These are phyloP conservation scores for Babylonia areolata DNA, from an alignment of 1,140 invertebrate genomes.

Conservation along the genomic window DNA sequence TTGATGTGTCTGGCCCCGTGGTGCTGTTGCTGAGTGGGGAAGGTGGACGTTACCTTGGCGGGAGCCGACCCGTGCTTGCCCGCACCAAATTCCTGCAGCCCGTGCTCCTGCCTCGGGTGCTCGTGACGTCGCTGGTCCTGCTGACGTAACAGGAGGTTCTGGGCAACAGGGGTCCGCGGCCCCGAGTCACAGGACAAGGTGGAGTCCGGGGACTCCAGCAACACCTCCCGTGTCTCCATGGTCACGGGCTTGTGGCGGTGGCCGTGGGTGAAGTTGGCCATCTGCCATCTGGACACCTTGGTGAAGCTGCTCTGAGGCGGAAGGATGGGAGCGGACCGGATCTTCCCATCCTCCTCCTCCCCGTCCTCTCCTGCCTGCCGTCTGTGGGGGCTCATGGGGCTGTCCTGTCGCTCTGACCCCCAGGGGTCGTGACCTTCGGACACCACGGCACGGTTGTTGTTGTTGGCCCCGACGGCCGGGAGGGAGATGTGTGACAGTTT, in stretches of 20 bases:
- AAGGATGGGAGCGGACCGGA: background rate
- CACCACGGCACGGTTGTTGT: background rate
- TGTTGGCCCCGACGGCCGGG: background rate
- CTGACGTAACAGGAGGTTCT: background rate
- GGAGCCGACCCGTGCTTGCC: background rate
- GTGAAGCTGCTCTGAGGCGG: background rate
- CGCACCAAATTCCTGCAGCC: background rate
- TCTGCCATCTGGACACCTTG: background rate
- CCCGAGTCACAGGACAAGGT: background rate
- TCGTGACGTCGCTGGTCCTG: background rate
- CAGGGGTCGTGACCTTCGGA: background rate
- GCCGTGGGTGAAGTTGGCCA: background rate
- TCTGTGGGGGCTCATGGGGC: background rate
- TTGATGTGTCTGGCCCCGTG: background rate
- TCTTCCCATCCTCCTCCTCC: background rate
- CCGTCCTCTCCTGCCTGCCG: background rate
- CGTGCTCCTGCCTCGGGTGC: background rate
- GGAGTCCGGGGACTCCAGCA: conserved; percentile 12
- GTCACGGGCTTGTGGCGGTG: background rate
- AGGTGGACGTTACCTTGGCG: background rate
- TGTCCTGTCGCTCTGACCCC: background rate
- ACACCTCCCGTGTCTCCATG: background rate
- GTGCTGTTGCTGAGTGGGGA: background rate
- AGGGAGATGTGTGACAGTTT: background rate
- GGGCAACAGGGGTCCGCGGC: no score